Evolutionary conservation across 2,888 invertebrate genomes (phyloP), one percentile per base, ranked within the genome.

Genomic region (Macaria notata): DNA sequence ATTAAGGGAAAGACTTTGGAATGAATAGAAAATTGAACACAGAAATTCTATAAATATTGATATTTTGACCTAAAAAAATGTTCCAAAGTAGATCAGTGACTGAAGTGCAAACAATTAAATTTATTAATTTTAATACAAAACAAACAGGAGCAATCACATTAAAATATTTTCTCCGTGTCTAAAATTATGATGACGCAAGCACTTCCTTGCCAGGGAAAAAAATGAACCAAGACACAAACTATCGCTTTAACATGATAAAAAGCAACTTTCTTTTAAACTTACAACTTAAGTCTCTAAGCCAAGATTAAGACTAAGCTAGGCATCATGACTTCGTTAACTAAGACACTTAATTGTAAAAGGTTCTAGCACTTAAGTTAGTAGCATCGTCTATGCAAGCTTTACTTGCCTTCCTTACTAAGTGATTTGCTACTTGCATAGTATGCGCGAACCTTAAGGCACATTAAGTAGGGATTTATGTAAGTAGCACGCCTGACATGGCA

Each of bases 401-500:
- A 42, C 46, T 43, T 36, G 55, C 46, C 51, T 46, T 36, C 46
- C 53, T 46, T 46, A 44, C 57, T 62, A 59, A 64, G 54, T 57
- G 57, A 59, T 61, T 53, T 54, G 53, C 59, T 52, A 49, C 43
- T 54, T 59, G 36, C 49, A 49, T 59, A 56, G 46, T 63, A 50
- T 59, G 54, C 59, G 31, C 51, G 30, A n/a, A 38, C 54, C 59
- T 55, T 59, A 60, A 54, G 49, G 54, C 44, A 62, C 59, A 57
- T 62, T 65, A 61, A 61, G 61, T 54, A 53, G 45, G 59, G 64
- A 68, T 68, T 63, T 66, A 68, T 65, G 62, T 61, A 61, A 65
- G 62, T 55, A 46, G 46, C 59, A 48, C 54, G 63, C 50, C 58
- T 56, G 63, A 61, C 62, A 59, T 61, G 55, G 46, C 47, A 54